Percentiles rank a stretch among this genome's conserved stretches.
Evolutionary conservation across 2,888 invertebrate genomes (phyloP).

Genomic region (Dyspetes luteomarginatus): DNA sequence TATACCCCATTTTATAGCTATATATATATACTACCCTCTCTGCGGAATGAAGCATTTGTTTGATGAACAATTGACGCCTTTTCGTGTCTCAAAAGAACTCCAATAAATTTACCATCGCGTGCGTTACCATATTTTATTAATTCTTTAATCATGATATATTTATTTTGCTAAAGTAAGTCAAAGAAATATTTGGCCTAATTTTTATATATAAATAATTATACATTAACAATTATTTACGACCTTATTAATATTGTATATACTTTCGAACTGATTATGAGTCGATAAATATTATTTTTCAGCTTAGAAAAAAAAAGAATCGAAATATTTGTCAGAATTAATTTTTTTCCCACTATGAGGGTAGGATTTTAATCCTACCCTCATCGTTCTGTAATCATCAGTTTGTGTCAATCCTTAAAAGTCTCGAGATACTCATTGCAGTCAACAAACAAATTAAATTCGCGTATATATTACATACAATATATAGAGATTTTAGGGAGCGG

Average conservation of each 20-base stretch:
- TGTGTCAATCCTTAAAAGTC: background rate
- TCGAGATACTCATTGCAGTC: background rate
- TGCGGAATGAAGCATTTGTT: slow-evolving; percentile 20
- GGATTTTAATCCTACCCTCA: background rate
- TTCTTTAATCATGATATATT: background rate
- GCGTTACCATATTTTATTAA: background rate
- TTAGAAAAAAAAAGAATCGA: no score
- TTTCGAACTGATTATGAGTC: no score
- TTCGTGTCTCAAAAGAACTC: slow-evolving; percentile 1
- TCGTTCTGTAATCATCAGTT: background rate
- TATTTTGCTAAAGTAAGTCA: background rate
- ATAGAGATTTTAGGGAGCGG: no score
- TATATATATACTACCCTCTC: slow-evolving; percentile 7
- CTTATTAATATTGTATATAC: no score
- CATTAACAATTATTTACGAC: no score
- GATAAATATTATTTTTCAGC: no score
- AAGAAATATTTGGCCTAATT: slow-evolving; percentile 2
- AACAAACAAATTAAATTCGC: background rate
- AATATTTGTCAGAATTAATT: no score
- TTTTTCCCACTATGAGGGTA: no score
- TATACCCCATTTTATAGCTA: background rate
- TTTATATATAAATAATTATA: background rate
- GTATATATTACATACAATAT: no score
- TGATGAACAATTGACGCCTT: background rate
- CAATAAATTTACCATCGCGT: background rate